phyloP scores from a whole-genome alignment of 2,113 vertebrate species.

The Elgaria multicarinata region DNA sequence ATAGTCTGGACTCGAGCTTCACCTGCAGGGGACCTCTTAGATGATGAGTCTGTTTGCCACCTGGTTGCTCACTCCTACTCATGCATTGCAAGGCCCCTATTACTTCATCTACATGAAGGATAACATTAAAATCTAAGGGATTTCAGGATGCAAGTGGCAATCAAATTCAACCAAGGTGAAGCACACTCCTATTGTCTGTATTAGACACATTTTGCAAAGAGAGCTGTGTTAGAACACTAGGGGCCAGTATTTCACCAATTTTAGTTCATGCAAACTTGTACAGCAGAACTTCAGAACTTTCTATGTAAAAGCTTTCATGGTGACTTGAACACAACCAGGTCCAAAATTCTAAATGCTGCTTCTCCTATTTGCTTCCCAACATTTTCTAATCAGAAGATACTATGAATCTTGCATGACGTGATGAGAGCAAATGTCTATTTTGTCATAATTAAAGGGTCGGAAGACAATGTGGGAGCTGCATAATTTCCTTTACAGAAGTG shows the following conservation, averaged over 20 bases:
- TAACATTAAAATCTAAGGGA: neutral
- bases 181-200: neutral
- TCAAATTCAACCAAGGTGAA: neutral
- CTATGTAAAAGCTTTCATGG: neutral
- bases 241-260: constrained; percentile 55
- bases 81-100: neutral
- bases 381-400: neutral
- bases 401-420: neutral
- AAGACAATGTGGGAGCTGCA: neutral
- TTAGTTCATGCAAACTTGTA: neutral
- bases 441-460: neutral
- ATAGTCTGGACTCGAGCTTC: neutral
- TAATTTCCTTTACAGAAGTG: neutral
- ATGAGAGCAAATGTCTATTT: neutral
- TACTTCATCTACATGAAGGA: neutral
- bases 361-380: neutral
- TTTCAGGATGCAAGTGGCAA: neutral
- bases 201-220: neutral
- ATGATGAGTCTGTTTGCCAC: neutral
- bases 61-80: neutral
- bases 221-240: constrained; percentile 51
- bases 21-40: neutral
- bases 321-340: neutral
- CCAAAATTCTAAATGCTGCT: neutral
- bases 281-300: neutral